Base-by-base conservation (phyloP, 2,797 vertebrate genomes). In the Lithobates pipiens region DNA sequence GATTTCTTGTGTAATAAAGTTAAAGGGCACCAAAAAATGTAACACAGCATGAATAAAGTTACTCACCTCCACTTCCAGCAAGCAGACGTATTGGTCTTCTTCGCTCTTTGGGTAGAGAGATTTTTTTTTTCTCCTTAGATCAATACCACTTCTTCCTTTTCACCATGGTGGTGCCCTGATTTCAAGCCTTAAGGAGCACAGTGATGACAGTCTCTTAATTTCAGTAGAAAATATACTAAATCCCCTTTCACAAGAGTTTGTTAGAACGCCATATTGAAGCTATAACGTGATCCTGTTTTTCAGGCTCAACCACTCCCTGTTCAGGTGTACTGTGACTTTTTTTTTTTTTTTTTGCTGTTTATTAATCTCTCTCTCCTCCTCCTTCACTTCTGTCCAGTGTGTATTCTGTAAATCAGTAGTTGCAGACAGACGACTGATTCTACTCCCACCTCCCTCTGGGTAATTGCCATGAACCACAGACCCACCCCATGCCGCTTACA, bases 381-480 rank as follows among this genome's bases (percentile, higher is more conserved):
- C 70, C 76, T 73, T 69, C 76, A 36, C 81, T 83, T 71, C 76
- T 79, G 70, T 79, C 80, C 79, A 68, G 42, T 75, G 76, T 83
- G 81, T 72, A 42, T 83, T 87, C 85, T 87, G 81, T 87, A 87
- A 87, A 87, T 87, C 80, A 87, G 85, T 87, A 87, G 85, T 80
- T 87, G 76, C 76, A 83, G 69, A 87, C 85, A 87, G 85, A 83
- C 72, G 80, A 46, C 85, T 83, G 76, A 87, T 87, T 87, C 85
- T 87, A 87, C 85, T 87, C 85, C 85, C 76, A 87, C 76, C 85
- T 87, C 81, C 85, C 76, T 75, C 85, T 87, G 85, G 85, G 77
- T 87, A 75, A 79, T 75, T 87, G 70, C 85, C 81, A 87, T 78
- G 7, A 87, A 87, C 76, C 85, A 87, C 81, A 87, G 85, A 83